Evolutionary conservation across 2,888 invertebrate species (phyloP), one percentile per base, ranked within the genome.

Genomic region (Melipona bicolor): DNA sequence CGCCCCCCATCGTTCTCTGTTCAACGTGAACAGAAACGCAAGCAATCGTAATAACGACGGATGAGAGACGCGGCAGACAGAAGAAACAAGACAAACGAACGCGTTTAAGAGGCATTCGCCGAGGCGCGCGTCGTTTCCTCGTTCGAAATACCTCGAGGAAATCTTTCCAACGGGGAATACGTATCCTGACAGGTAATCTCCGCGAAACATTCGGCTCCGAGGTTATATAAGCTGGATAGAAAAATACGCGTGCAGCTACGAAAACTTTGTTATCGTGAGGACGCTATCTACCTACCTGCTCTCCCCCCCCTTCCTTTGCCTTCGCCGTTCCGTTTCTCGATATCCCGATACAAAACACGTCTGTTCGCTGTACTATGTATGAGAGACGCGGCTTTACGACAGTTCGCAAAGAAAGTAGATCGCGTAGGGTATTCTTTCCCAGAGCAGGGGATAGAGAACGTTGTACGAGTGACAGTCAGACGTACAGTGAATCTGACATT

Each of bases 111-210:
- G 70, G 72, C 67, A 43, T 75, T 50, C 64, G 27, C 32, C 59
- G 61, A 6, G 24, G 52, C 69, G 65, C 71, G 65, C 71, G 72
- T 79, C 67, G 82, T 87, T 81, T 79, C 77, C 81, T 21, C 43
- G 56, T 64, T 21, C 54, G 69, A 70, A 43, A 65, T 56, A 27
- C 17, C 50, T 19, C 5, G 81, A 76, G 70, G 79, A 84, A 87
- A 87, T 90, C 83, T 83, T 62, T 72, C 68, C 67, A 54, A 36
- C 75, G 73, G 67, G 76, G 77, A 87, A 84, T 84, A 87, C 87
- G 84, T 84, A 87, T 88, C 88, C 87, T 88, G 90, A 85, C 90
- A 87, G 86, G 84, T 88, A 85, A 88, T 90, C 87, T 88, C 77
- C 52, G 77, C 80, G 81, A 81, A 85, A 82, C 81, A 90, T 83